Conservation (phyloP, 2,797 vertebrate species). For the Austrolebias charrua region DNA sequence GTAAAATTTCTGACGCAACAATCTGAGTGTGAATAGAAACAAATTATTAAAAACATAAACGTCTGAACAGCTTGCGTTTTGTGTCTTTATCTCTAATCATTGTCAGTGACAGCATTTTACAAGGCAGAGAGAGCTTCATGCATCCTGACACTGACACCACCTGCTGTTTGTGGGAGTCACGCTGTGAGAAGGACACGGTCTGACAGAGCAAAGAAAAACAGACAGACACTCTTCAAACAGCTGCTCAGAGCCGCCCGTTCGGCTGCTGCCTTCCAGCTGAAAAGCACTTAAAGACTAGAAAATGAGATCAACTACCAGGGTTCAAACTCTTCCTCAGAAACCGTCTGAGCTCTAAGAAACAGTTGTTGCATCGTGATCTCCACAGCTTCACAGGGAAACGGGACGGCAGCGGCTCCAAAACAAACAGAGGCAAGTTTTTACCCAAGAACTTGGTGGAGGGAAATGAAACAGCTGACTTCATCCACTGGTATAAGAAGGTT, state of each 20-base stretch:
- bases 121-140: conserved; percentile 20
- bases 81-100: conserved; percentile 18
- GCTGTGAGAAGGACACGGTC: conserved; percentile 20
- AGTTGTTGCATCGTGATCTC: not conserved
- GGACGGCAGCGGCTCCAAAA: not conserved
- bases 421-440: too few species aligned
- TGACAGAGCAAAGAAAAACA: not conserved
- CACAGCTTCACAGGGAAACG: not conserved
- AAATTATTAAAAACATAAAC: too few species aligned
- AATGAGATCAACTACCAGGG: conserved; percentile 8
- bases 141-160: conserved; percentile 53
- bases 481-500: too few species aligned
- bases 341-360: conserved; percentile 27
- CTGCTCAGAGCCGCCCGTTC: conserved; percentile 26
- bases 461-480: conserved; percentile 4
- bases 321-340: conserved; percentile 32
- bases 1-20: too few species aligned
- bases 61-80: conserved; percentile 25
- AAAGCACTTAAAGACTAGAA: conserved; percentile 31
- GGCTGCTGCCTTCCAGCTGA: not conserved
- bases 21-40: too few species aligned
- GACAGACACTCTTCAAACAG: conserved; percentile 53
- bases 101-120: conserved; percentile 42
- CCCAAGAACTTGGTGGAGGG: not conserved
- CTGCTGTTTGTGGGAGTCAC: conserved; percentile 38